Base-by-base conservation (phyloP, 2,888 invertebrate genomes). In the Serrognathus titanus region DNA sequence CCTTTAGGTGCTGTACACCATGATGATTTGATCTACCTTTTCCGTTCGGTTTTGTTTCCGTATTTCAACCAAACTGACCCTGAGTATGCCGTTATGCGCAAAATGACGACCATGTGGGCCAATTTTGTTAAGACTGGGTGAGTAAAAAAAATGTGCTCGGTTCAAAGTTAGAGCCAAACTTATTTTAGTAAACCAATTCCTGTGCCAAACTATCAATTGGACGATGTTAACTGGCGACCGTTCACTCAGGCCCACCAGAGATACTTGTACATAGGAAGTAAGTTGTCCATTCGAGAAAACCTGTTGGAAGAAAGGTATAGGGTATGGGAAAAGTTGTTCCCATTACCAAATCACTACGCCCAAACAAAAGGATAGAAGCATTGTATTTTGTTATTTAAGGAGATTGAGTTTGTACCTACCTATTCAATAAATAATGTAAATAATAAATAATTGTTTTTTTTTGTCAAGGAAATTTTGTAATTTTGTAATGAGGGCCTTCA, bases 11-110 rank as follows among this genome's bases (percentile, higher is more conserved):
- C 75, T 35, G 75, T 75, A 2, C 79, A 80, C 63, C 73, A 78
- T 59, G 80, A 81, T 60, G 83, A 83, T 64, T 68, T 82, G 51
- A 74, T 81, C 64, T 82, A 82, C 64, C 61, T 82, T 7, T 80
- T 81, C 65, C 72, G 70, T 58, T 59, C 64, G 5, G 61, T 62
- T 39, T 60, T 55, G 10, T 64, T 69, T n/a, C 74, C 77, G 0
- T 68, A 65, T 16, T 76, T 79, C 55, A 66, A 73, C 9, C 63
- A 63, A 2, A 63, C 55, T 3, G 77, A 75, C 31, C 72, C 76
- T 1, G 80, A 79, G 67, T 67, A 72, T 13, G 58, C 65, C 6
- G 74, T 76, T 39, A 71, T 82, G 3, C 70, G 77, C 13, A 70
- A 72, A 13, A 70, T 78, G 68, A 78, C 77, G 0, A 66, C 71